phyloP scores from a whole-genome alignment of 2,113 vertebrate genomes.

The Zosterops japonicus region DNA sequence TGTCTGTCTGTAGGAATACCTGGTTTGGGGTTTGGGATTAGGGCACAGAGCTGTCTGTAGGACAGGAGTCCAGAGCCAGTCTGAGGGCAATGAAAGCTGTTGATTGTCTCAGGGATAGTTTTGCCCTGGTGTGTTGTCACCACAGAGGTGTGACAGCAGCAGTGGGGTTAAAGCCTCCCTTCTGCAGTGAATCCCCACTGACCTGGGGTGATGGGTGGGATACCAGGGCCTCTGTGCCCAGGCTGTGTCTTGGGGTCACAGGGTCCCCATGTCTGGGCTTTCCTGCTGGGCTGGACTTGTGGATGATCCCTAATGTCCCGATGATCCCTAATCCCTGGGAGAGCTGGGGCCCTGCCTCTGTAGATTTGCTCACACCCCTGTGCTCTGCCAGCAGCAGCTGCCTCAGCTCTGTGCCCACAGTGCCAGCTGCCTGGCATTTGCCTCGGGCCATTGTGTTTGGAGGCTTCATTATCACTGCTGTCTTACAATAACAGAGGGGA shows the following conservation, averaged over 20 bases:
- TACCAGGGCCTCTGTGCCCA: neutral
- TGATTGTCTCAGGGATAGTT: neutral
- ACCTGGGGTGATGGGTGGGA: accelerated
- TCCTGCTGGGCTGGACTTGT: neutral
- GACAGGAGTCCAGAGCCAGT: neutral
- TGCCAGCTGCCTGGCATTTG: neutral
- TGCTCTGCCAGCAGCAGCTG: slow-evolving; percentile 47
- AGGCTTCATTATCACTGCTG: neutral
- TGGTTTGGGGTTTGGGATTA: neutral
- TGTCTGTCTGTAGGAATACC: neutral
- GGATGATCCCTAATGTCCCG: neutral
- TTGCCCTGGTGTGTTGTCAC: neutral
- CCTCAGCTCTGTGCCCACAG: neutral
- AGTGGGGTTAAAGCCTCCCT: neutral
- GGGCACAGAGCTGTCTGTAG: neutral
- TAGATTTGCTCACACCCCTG: neutral
- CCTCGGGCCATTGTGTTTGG: neutral
- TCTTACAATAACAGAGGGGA: neutral
- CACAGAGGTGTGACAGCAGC: neutral
- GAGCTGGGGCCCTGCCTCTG: neutral
- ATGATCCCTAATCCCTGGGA: neutral
- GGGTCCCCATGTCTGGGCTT: neutral
- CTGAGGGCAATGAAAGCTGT: neutral
- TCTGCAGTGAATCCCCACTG: neutral
- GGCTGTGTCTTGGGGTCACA: neutral